phyloP scores from a whole-genome alignment of 2,113 vertebrate genomes.

The Tonatia bakeri region DNA sequence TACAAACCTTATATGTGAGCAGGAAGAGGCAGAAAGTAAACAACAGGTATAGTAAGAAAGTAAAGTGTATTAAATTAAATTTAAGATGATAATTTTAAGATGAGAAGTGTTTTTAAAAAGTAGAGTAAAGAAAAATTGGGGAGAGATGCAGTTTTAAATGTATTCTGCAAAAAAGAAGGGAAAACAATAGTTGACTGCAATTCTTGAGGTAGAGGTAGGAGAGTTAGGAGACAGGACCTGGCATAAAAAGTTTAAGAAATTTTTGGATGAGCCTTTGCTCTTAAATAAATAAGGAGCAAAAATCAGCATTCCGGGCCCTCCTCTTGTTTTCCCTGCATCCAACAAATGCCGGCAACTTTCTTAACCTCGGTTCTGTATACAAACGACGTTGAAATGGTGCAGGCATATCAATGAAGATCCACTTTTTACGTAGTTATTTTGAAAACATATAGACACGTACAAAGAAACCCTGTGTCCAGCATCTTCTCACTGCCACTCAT shows the following conservation, averaged over 20 bases:
- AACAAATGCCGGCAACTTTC: background rate
- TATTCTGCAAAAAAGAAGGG: background rate
- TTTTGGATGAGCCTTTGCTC: background rate
- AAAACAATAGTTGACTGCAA: background rate
- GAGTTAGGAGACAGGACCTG: background rate
- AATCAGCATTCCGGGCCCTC: background rate
- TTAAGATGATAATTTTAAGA: background rate
- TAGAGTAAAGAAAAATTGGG: background rate
- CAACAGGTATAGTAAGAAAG: background rate
- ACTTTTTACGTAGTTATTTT: slow-evolving; percentile 49
- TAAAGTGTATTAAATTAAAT: background rate
- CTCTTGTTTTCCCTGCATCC: background rate
- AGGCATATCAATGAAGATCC: background rate
- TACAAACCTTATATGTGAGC: background rate
- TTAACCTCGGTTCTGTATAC: background rate
- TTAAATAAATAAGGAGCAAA: background rate
- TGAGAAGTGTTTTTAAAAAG: background rate
- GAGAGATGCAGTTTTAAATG: background rate
- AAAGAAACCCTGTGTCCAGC: slow-evolving; percentile 48
- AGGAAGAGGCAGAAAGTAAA: background rate
- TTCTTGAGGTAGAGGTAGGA: background rate
- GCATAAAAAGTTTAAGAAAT: background rate
- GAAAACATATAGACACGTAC: slow-evolving; percentile 35
- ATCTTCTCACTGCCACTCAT: slow-evolving; percentile 48
- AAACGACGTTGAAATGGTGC: slow-evolving; percentile 11